These are phyloP conservation scores for Rhinolophus ferrumequinum DNA, from an alignment of 2,113 vertebrate genomes.

Conservation along the genomic window DNA sequence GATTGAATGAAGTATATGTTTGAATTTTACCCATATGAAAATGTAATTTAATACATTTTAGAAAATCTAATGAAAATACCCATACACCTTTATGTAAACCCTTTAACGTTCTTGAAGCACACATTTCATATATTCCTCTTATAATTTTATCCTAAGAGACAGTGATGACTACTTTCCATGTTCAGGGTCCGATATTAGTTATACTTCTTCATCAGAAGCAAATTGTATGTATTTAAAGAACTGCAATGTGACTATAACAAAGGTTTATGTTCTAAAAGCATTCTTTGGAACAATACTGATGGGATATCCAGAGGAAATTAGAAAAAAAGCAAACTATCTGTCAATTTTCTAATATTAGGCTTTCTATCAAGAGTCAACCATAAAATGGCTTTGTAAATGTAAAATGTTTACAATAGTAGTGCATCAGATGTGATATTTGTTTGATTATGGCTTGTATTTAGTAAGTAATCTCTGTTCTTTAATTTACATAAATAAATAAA, in stretches of 20 bases:
- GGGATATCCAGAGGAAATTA: conserved; percentile 21
- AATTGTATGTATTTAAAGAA: neutral
- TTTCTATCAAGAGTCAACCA: conserved; percentile 36
- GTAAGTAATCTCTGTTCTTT: neutral
- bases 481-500: neutral
- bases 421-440: neutral
- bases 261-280: conserved; percentile 59
- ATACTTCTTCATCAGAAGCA: neutral
- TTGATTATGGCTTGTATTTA: neutral
- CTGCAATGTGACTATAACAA: neutral
- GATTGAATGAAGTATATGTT: neutral
- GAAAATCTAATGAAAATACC: conserved; percentile 10
- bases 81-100: neutral
- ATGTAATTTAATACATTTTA: conserved; percentile 23
- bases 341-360: conserved; percentile 43
- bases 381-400: conserved; percentile 43
- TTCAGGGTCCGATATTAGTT: neutral
- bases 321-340: conserved; percentile 42
- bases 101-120: neutral
- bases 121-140: neutral
- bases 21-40: conserved; percentile 28
- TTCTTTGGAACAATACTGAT: conserved; percentile 48
- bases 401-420: conserved; percentile 1
- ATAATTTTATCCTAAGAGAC: neutral
- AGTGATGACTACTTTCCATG: neutral